These are phyloP conservation scores for Elachura formosa DNA, from an alignment of 2,113 vertebrate genomes.

Conservation along the genomic window DNA sequence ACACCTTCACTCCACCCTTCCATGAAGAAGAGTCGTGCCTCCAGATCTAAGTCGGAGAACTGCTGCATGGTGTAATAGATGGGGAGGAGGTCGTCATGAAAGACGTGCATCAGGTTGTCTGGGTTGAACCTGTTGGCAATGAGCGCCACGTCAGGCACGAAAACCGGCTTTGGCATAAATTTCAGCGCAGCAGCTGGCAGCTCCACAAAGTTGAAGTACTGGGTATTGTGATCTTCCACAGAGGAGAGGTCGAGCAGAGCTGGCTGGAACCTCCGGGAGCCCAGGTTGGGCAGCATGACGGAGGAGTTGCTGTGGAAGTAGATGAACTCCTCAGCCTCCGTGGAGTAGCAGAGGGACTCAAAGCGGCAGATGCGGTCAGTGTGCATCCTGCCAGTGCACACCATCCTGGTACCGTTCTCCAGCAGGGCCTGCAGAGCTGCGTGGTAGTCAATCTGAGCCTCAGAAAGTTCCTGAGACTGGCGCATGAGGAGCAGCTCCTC, in stretches of 20 bases:
- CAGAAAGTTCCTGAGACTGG: constrained; percentile 79
- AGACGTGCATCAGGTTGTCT: constrained; percentile 97
- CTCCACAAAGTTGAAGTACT: constrained; percentile 98
- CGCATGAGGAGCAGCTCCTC: constrained; percentile 82
- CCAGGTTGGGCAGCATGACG: constrained; percentile 92
- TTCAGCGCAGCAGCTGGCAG: constrained; percentile 88
- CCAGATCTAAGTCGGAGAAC: constrained; percentile 84
- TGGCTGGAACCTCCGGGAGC: constrained; percentile 91
- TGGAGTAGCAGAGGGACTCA: constrained; percentile 92
- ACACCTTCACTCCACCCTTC: constrained; percentile 92
- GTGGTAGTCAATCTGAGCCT: constrained; percentile 85
- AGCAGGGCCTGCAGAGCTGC: constrained; percentile 83
- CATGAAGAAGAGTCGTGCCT: constrained; percentile 93
- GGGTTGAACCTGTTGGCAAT: constrained; percentile 96
- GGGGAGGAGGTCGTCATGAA: constrained; percentile 94
- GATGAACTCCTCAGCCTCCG: constrained; percentile 91
- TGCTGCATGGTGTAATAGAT: constrained; percentile 95
- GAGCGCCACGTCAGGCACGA: constrained; percentile 91
- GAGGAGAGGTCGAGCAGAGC: constrained; percentile 94
- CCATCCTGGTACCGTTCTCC: constrained; percentile 92
- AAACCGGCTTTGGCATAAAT: constrained; percentile 93
- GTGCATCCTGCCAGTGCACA: constrained; percentile 95
- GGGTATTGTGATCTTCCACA: constrained; percentile 95
- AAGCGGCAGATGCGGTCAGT: constrained; percentile 96
- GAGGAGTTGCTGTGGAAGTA: constrained; percentile 95